Evolutionary conservation across 53 echinoderm and acorn worm species (phyloP).

Genomic region (Antedon mediterranea): DNA sequence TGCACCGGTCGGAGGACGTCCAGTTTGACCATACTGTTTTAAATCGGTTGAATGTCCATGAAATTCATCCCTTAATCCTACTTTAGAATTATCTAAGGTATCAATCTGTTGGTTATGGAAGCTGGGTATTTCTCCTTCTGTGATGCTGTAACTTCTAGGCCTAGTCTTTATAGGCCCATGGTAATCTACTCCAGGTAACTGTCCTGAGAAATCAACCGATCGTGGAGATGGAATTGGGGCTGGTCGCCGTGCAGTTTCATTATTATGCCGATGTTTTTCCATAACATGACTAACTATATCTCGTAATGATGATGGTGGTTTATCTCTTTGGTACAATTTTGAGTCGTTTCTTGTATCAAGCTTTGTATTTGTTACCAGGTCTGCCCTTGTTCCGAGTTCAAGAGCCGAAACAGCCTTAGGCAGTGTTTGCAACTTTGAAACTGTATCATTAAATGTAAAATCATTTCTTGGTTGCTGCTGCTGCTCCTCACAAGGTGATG

Average conservation of each 20-base stretch:
- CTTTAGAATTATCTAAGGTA: neutral
- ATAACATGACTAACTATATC: neutral
- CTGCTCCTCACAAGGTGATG: neutral
- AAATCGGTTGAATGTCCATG: neutral
- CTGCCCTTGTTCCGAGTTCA: neutral
- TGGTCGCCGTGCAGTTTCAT: neutral
- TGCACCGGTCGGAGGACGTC: neutral
- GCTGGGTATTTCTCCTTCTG: conserved; percentile 59
- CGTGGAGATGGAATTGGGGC: neutral
- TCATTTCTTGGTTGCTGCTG: neutral
- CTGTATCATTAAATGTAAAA: neutral
- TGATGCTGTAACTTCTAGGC: conserved; percentile 77
- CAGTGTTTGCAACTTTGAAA: neutral
- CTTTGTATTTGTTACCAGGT: neutral
- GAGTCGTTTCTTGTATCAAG: neutral
- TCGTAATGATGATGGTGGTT: neutral
- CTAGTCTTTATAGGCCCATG: conserved; percentile 15
- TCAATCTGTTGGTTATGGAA: neutral
- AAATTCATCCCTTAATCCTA: neutral
- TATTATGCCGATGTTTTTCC: neutral
- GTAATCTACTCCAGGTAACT: neutral
- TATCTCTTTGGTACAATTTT: neutral
- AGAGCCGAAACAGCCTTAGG: neutral
- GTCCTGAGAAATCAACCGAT: neutral
- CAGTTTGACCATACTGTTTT: neutral